Evolutionary conservation across 2,797 vertebrate species (phyloP), one percentile per base, ranked within the genome.

Genomic region (Halcyon badia): DNA sequence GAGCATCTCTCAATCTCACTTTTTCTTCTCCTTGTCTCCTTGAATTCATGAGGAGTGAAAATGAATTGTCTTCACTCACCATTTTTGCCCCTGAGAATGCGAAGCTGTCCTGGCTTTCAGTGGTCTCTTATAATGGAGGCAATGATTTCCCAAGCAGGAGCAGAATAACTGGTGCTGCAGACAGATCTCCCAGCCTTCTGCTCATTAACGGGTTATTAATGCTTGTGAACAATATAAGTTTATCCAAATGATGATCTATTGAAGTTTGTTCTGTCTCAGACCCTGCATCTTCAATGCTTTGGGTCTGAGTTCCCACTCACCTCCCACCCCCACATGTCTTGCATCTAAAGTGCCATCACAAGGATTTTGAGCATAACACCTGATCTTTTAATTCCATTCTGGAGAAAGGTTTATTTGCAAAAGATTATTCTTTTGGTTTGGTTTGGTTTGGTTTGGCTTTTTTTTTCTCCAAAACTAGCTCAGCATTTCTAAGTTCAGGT

Each of bases 401-500:
- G 37, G 8, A 18, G 42, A 83, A 86, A 48, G 44, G 12, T 88
- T 91, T 88, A 46, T 90, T 83, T 77, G 52, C 60, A 24, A 44
- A 81, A 86, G 39, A 73, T 65, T 54, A 52, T 65, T 83, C 30
- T 72, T 69, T 72, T 48, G 44, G 44, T 14, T 48, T 22, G 21
- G 5, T 46, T 22, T 22, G 19, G 5, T 46, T 46, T 16, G 15
- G 6, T 42, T 22, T 57, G 19, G 14, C 18, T 30, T 25, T 58
- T 58, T 33, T 42, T 71, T 44, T 6, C 73, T 94, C 51, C 12
- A 2, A 57, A 64, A 77, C 68, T 76, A 95, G 68, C 64, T 94
- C 81, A 96, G 92, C 87, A 48, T 85, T 96, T 94, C n/a, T 10
- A 61, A 64, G 33, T 90, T 95, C 65, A 84, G 81, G 77, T 84